Percentiles rank a stretch among this genome's conserved stretches.
phyloP scores from a whole-genome alignment of 53 echinoderm and acorn worm genomes.

The Luidia sarsii region DNA sequence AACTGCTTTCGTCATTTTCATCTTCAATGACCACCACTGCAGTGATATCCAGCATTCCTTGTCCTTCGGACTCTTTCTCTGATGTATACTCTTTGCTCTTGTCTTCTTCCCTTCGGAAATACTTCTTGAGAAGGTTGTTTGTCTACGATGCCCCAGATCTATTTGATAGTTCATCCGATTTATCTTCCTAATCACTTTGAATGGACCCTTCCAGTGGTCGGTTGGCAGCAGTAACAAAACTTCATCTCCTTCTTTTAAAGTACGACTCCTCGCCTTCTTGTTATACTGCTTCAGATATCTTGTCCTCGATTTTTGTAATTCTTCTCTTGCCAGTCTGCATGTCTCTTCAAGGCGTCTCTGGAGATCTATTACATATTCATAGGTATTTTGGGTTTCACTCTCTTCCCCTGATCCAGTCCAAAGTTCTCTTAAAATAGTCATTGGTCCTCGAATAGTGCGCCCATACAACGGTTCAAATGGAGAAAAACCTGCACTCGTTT shows the following conservation, averaged over 20 bases:
- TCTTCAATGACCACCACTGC: too few relatives aligned
- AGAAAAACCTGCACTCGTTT: slow-evolving; percentile 42
- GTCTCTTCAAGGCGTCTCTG: slow-evolving; percentile 36
- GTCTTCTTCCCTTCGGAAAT: too few relatives aligned
- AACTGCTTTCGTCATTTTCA: too few relatives aligned
- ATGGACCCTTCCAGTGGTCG: slow-evolving; percentile 6
- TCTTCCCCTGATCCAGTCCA: slow-evolving; percentile 26
- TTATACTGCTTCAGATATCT: slow-evolving; percentile 50
- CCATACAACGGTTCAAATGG: slow-evolving; percentile 61
- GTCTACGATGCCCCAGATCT: not conserved
- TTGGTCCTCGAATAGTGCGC: slow-evolving; percentile 37
- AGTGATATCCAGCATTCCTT: too few relatives aligned
- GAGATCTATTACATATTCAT: slow-evolving; percentile 44
- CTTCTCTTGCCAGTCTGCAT: slow-evolving; percentile 37
- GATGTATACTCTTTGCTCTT: too few relatives aligned
- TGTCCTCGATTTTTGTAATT: slow-evolving; percentile 26
- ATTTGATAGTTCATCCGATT: not conserved
- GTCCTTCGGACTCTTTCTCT: too few relatives aligned
- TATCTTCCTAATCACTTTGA: not conserved
- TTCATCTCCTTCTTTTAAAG: not conserved
- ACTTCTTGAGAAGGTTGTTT: slow-evolving; percentile 1
- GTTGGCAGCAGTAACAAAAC: not conserved
- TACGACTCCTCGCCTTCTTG: not conserved
- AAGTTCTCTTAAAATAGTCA: slow-evolving; percentile 50
- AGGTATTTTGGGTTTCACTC: slow-evolving; percentile 27